Percentiles rank a stretch among this genome's conserved stretches.
Evolutionary conservation across 2,113 vertebrate genomes (phyloP).

Genomic region (Rhabdornis inornatus): DNA sequence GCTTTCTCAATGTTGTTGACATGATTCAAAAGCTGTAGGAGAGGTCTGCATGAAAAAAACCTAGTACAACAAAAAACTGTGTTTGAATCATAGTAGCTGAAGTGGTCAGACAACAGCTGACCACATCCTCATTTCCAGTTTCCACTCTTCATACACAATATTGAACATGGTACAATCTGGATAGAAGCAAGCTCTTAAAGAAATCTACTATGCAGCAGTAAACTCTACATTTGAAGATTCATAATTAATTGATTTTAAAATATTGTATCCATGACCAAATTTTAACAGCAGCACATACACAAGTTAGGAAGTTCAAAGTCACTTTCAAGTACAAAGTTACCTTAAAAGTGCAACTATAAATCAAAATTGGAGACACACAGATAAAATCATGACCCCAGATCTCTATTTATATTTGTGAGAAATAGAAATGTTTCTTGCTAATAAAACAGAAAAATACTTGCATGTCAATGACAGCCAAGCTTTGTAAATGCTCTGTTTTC

Average conservation of each 20-base stretch:
- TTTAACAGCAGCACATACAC: background rate
- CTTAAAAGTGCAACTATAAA: background rate
- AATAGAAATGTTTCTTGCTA: background rate
- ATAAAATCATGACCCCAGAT: background rate
- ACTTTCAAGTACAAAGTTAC: background rate
- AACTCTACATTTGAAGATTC: background rate
- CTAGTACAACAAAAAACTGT: background rate
- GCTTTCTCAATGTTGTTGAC: background rate
- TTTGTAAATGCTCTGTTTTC: background rate
- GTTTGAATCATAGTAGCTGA: fast-evolving
- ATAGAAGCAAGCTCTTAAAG: background rate
- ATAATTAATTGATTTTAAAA: background rate
- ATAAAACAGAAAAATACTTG: background rate
- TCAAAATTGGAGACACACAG: background rate
- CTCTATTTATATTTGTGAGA: background rate
- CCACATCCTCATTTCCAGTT: background rate
- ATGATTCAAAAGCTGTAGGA: background rate
- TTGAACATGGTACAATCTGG: fast-evolving
- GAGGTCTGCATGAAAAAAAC: background rate
- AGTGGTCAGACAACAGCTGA: background rate
- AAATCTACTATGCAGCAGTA: background rate
- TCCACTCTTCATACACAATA: background rate
- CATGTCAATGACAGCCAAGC: background rate
- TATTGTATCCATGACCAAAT: background rate
- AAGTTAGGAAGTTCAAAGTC: background rate